Evolutionary conservation across 2,113 vertebrate genomes (phyloP).

Genomic region (Pipa parva): DNA sequence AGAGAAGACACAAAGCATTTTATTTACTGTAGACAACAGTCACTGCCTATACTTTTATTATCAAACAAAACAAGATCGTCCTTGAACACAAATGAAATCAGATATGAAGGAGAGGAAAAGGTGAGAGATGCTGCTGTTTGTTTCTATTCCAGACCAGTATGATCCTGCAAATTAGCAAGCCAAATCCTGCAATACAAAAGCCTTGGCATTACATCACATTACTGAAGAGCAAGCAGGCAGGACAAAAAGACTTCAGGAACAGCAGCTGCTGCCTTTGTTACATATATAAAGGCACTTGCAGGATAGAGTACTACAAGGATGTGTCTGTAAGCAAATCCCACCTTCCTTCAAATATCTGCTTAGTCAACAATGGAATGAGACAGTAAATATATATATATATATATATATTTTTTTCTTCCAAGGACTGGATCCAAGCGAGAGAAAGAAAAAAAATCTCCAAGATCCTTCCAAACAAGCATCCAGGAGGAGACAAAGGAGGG

Average conservation of each 20-base stretch:
- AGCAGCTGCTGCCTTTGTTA: slow-evolving; percentile 41
- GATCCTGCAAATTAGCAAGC: slow-evolving; percentile 34
- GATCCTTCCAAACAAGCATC: slow-evolving; percentile 21
- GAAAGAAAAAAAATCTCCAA: background rate
- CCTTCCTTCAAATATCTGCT: background rate
- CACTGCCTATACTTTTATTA: slow-evolving; percentile 4
- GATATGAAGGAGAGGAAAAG: slow-evolving; percentile 35
- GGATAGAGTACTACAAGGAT: background rate
- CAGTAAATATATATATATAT: background rate
- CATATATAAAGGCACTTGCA: slow-evolving; percentile 9
- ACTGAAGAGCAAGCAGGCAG: slow-evolving; percentile 43
- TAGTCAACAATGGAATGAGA: slow-evolving; percentile 6
- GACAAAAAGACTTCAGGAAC: slow-evolving; percentile 17
- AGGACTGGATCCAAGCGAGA: slow-evolving; percentile 2
- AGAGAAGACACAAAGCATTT: background rate
- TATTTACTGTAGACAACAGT: slow-evolving; percentile 3
- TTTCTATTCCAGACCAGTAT: slow-evolving; percentile 37
- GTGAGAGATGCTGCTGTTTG: slow-evolving; percentile 27
- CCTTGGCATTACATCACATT: slow-evolving; percentile 52
- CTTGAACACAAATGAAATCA: slow-evolving; percentile 50
- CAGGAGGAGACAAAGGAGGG: slow-evolving; percentile 34
- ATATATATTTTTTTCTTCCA: no score
- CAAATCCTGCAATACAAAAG: slow-evolving; percentile 36
- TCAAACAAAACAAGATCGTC: slow-evolving; percentile 13
- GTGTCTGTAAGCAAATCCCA: slow-evolving; percentile 1